Conservation (phyloP, 2,797 vertebrate species). For the Melanotaenia parkinsoni region DNA sequence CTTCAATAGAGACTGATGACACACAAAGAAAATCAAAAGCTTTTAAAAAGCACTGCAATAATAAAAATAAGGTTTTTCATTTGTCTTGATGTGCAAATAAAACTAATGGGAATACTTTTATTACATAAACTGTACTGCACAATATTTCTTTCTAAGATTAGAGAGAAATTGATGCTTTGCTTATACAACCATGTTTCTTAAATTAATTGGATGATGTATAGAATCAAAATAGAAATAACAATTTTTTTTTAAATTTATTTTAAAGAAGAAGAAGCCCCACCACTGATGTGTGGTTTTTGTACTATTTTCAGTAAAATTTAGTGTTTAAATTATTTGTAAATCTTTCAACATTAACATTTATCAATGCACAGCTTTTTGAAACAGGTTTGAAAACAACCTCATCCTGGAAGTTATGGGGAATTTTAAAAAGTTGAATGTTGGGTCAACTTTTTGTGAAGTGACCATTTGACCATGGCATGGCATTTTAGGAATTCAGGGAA, state of each 20-base stretch:
- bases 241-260: too few relatives aligned
- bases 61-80: not conserved
- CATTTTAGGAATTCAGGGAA: not conserved
- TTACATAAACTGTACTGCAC: not conserved
- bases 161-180: not conserved
- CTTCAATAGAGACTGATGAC: slow-evolving; percentile 23
- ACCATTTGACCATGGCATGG: not conserved
- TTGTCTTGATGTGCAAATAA: not conserved
- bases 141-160: not conserved
- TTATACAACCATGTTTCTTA: not conserved
- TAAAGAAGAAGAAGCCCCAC: too few relatives aligned
- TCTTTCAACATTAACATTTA: not conserved
- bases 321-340: not conserved
- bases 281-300: not conserved
- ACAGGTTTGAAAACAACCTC: not conserved
- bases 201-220: not conserved
- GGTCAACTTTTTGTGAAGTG: not conserved
- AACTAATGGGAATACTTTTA: not conserved
- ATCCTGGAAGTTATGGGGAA: too few relatives aligned
- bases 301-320: not conserved
- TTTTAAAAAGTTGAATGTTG: not conserved
- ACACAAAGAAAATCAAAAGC: slow-evolving; percentile 8
- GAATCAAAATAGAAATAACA: not conserved
- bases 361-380: not conserved
- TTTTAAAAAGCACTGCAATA: not conserved